Evolutionary conservation across 2,888 invertebrate species (phyloP), one percentile per base, ranked within the genome.

Genomic region (Romanomermis culicivorax): DNA sequence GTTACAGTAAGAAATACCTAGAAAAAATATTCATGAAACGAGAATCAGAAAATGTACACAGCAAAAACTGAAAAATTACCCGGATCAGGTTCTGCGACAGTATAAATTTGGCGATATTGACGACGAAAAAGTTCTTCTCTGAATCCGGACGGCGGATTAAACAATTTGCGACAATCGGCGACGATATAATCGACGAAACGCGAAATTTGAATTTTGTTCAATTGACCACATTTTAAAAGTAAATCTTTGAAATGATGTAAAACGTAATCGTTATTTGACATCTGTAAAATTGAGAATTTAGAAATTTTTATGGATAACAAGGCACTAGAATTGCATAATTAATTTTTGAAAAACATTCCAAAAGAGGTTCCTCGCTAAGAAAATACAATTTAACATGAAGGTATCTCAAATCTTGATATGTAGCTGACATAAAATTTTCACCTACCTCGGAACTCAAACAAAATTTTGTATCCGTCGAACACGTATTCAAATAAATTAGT

Each of bases 11-110:
- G 45, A 11, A n/a, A 45, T 45, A 23, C 45, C 45, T 45, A 45
- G 45, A n/a, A 45, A 45, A 45, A 11, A 23, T n/a, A 11, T 23
- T n/a, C 11, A 45, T 45, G 17, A 36, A 36, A 11, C 7, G 17
- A 11, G 7, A 36, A 36, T 36, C 7, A 36, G 17, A 11, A 11
- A 36, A 36, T 36, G 7, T 36, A 11, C 17, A 17, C 17, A 7
- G 36, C 36, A 36, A 36, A 11, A 36, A 36, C 17, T 36, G 7
- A 36, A 36, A 23, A n/a, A 11, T 11, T 45, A 45, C 45, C 23
- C 45, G 45, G 45, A 45, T 45, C 23, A 7, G 45, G 45, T 45
- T 45, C 45, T 7, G 45, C 45, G 45, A 45, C 45, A 7, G 45
- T 45, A 23, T 45, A 45, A 11, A 45, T 23, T 45, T 45, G 45